Base-by-base conservation (phyloP, 2,888 invertebrate species). In the Onchidella celtica region DNA sequence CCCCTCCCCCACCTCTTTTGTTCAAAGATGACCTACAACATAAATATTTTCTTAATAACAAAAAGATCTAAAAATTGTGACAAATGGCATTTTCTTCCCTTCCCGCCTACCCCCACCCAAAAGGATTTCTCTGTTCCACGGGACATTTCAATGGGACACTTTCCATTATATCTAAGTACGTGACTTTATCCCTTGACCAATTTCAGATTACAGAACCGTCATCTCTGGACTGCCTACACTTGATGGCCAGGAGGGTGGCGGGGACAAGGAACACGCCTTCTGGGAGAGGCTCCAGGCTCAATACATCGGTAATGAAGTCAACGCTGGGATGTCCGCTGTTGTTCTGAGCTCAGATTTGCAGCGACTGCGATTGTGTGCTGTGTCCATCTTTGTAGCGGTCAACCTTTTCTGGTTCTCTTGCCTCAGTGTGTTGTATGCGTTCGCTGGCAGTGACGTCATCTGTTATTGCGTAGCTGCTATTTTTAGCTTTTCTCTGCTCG, bases 401-500 rank as follows among this genome's bases (percentile, higher is more conserved):
- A 88, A 88, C 73, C 59, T 84, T 1, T 70, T 85, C 27, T 88
- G 87, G 88, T 79, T 86, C 73, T 27, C 82, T 1, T 66, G 86
- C 11, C 82, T 88, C 24, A 87, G 86, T 32, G 76, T 79, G 9
- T 72, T 88, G 55, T 88, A 87, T 68, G 57, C 85, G 40, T 75
- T 85, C 17, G 84, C 85, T 29, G 79, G 85, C 66, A 85, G 83
- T 68, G 85, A 87, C 73, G 83, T 86, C 1, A 85, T 87, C 40
- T 86, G 88, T 55, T 85, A 88, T 61, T 83, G 84, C 36, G 85
- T 87, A 11, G 86, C 84, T 9, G 85, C 83, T 9, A 80, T 88
- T 9, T 88, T 88, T 74, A 87, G 88, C 55, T 85, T 88, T 32
- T 87, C 87, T 3, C 79, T 88, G 0, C 40, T 86, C 14, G 83